Percentiles rank a stretch among this genome's conserved stretches.
phyloP scores from a whole-genome alignment of 2,797 vertebrate genomes.

The Falco novaeseelandiae region DNA sequence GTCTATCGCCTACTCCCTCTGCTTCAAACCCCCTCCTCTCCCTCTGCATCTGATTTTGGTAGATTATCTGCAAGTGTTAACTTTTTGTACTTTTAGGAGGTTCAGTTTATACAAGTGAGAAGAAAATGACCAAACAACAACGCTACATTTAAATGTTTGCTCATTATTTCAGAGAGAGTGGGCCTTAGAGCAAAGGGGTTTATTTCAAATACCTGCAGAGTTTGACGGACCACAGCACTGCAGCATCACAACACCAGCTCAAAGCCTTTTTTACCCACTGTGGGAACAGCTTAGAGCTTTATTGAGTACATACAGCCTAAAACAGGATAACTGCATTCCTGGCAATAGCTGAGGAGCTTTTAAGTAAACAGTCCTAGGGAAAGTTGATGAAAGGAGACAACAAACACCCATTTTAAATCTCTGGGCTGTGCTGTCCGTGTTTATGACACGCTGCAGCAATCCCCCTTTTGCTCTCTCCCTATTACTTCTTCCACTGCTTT shows the following conservation, averaged over 20 bases:
- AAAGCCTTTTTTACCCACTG: background rate
- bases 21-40: background rate
- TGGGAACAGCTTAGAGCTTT: background rate
- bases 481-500: background rate
- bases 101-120: background rate
- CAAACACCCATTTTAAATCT: background rate
- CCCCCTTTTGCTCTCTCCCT: background rate
- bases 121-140: background rate
- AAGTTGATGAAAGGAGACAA: conserved; percentile 25
- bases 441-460: background rate
- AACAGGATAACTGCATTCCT: conserved; percentile 3
- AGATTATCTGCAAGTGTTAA: background rate
- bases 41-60: background rate
- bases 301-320: background rate
- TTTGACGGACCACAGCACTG: background rate
- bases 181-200: background rate
- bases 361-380: conserved; percentile 11
- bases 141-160: background rate
- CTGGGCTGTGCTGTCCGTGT: background rate
- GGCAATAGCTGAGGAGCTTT: background rate
- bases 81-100: background rate
- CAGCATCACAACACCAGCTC: background rate
- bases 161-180: background rate
- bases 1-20: background rate
- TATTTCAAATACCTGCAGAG: background rate